phyloP scores from a whole-genome alignment of 2,113 vertebrate genomes.

The Chionis minor region DNA sequence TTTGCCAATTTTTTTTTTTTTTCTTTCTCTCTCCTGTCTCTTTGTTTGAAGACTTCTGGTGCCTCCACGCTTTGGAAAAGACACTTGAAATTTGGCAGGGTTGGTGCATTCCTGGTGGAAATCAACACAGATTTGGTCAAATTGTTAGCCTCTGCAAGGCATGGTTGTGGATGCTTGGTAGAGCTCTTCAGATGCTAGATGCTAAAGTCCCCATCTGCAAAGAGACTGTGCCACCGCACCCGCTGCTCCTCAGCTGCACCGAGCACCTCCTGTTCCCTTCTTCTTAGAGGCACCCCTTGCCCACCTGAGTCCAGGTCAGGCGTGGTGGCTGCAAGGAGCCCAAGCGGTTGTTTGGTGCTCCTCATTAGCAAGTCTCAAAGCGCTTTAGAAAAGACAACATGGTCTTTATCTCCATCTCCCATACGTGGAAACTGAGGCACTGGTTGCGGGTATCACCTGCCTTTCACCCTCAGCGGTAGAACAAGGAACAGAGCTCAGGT shows the following conservation, averaged over 20 bases:
- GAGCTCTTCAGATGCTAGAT: not conserved
- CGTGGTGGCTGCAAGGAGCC: not conserved
- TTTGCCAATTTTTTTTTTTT: not conserved
- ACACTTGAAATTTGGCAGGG: slow-evolving; percentile 33
- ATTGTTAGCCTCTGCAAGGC: not conserved
- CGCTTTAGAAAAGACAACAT: not conserved
- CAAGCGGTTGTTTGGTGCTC: not conserved
- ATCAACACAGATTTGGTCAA: not conserved
- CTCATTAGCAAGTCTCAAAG: not conserved
- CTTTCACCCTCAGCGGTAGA: not conserved
- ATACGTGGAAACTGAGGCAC: fast-evolving
- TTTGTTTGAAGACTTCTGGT: slow-evolving; percentile 24
- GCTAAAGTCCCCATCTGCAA: not conserved
- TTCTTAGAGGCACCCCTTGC: not conserved
- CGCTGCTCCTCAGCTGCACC: not conserved
- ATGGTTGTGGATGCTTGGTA: not conserved
- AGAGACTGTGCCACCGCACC: not conserved
- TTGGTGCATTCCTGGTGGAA: slow-evolving; percentile 20
- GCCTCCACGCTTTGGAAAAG: slow-evolving; percentile 18
- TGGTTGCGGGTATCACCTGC: not conserved
- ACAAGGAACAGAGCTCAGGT: not conserved
- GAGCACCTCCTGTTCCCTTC: not conserved
- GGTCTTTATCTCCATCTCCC: not conserved
- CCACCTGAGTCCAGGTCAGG: not conserved
- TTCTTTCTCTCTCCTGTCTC: not conserved